A percentile compares a stretch with the other conserved stretches of the same genome.
These are phyloP conservation scores for Lysandra bellargus DNA, from an alignment of 2,888 invertebrate species.

Conservation along the genomic window DNA sequence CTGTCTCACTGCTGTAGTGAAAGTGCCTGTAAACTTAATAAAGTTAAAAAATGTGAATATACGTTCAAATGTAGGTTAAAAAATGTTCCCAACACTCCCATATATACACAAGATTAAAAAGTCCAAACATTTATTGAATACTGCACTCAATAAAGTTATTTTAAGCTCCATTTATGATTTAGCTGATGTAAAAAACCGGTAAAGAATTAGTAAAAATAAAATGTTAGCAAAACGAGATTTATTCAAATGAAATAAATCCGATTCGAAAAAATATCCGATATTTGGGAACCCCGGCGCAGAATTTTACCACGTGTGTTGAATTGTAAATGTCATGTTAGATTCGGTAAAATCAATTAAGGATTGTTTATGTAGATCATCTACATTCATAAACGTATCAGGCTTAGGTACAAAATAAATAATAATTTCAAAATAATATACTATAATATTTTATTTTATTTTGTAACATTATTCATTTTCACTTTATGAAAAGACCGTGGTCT, in stretches of 20 bases:
- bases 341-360: not conserved
- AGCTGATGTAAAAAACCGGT: not conserved
- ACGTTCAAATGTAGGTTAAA: no score
- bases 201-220: slow-evolving; percentile 6
- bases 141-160: not conserved
- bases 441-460: no score
- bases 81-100: no score
- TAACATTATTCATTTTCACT: no score
- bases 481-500: no score
- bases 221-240: slow-evolving; percentile 9
- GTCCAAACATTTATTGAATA: not conserved
- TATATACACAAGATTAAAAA: slow-evolving; percentile 18
- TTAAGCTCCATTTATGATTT: not conserved
- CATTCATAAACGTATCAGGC: no score
- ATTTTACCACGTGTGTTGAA: not conserved
- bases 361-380: not conserved
- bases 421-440: no score
- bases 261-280: not conserved
- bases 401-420: no score
- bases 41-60: no score
- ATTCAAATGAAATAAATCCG: slow-evolving; percentile 1
- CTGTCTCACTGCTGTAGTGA: no score
- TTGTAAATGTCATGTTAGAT: not conserved
- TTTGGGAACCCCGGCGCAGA: not conserved
- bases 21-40: no score